Percentiles rank a stretch among this genome's conserved stretches.
Evolutionary conservation across 53 echinoderm and acorn worm species (phyloP).

Genomic region (Astropecten irregularis): DNA sequence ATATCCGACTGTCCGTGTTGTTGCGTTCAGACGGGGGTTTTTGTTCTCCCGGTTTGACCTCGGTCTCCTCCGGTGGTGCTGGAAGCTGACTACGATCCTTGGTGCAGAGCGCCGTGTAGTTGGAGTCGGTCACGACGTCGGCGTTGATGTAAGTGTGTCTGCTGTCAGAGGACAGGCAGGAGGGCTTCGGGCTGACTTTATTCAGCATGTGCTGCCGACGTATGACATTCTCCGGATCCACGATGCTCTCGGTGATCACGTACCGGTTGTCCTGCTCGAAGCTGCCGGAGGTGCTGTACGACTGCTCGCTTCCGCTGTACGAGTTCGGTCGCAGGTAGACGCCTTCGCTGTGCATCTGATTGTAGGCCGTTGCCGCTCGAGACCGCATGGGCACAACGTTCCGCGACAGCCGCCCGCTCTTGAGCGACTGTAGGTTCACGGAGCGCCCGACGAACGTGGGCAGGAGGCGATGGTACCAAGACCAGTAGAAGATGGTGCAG

Average conservation of each 20-base stretch:
- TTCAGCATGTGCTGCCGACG: not conserved
- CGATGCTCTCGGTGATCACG: slow-evolving; percentile 81
- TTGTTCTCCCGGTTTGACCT: not conserved
- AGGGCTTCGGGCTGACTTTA: slow-evolving; percentile 31
- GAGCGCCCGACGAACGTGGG: slow-evolving; percentile 53
- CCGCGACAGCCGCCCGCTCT: slow-evolving; percentile 37
- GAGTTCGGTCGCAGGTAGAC: slow-evolving; percentile 65
- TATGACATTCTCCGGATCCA: slow-evolving; percentile 67
- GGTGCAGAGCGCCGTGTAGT: slow-evolving; percentile 87
- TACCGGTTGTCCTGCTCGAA: slow-evolving; percentile 80
- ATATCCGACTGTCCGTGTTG: slow-evolving; percentile 83
- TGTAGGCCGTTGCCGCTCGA: slow-evolving; percentile 64
- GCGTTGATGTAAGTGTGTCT: slow-evolving; percentile 87
- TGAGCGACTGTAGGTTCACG: slow-evolving; percentile 47
- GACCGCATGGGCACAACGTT: slow-evolving; percentile 60
- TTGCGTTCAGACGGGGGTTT: not conserved
- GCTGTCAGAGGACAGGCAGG: slow-evolving; percentile 33
- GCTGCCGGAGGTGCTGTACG: slow-evolving; percentile 56
- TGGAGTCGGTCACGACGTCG: slow-evolving; percentile 74
- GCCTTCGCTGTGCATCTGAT: slow-evolving; percentile 66
- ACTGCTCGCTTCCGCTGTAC: slow-evolving; percentile 70
- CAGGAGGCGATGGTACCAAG: slow-evolving; percentile 75
- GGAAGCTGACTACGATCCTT: slow-evolving; percentile 13
- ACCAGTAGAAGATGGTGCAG: slow-evolving; percentile 52
- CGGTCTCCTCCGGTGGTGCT: not conserved